Base-by-base conservation (phyloP, 2,113 vertebrate species). In the Lipophrys pholis region DNA sequence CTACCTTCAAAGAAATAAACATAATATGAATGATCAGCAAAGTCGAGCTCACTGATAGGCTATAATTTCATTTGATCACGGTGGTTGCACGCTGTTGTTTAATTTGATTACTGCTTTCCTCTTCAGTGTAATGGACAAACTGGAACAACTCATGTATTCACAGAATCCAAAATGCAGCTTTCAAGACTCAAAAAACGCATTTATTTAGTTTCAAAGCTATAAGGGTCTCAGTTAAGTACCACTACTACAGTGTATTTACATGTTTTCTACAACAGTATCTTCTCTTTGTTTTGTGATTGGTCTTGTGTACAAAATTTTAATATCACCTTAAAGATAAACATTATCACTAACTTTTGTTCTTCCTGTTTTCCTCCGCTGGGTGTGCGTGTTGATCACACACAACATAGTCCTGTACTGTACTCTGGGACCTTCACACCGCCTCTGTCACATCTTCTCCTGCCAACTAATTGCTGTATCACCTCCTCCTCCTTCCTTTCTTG, bases 171-270 rank as follows among this genome's bases (percentile, higher is more conserved):
- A 16, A 6, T 12, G 7, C 15, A 57, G 69, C 43, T 68, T 36
- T 68, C 39, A 52, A 58, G 84, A 84, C 73, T 81, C 80, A 68
- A 66, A 84, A 87, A 85, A 78, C n/a, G 15, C 9, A 15, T 92
- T 90, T 89, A 86, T 86, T 92, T 46, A 53, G n/a, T 89, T 48
- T 81, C 59, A 83, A 73, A 84, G 39, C 76, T 81, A 30, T 63
- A 49, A 82, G 49, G 54, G 57, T 69, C 70, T 45, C 17, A 68
- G 11, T 71, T 70, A 40, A 57, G 53, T 52, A 60, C 76, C 68
- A 90, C 83, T 71, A 83, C 79, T 53, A 69, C 65, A 73, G 38
- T 70, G 62, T 90, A 91, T 91, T 87, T 92, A 92, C 90, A 91
- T 11, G 48, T 78, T 53, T 63, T 83, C 60, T 82, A 80, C 79